Percentiles rank a stretch among this genome's conserved stretches.
phyloP scores from a whole-genome alignment of 2,113 vertebrate genomes.

The Paracanthobrama guichenoti region DNA sequence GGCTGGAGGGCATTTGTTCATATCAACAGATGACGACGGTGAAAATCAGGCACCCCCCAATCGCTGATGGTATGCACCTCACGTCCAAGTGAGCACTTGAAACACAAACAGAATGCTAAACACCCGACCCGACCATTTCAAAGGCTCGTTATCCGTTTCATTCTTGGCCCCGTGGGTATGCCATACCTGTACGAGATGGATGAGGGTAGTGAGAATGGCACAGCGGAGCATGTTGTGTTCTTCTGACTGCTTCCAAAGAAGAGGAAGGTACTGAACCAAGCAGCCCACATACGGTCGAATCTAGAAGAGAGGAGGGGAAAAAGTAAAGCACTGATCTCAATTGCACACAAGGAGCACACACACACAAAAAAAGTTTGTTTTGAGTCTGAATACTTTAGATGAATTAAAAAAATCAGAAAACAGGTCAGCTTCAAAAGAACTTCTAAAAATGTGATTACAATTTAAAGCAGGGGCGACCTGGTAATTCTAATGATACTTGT shows the following conservation, averaged over 20 bases:
- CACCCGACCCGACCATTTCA: not conserved
- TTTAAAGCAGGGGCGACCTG: no score
- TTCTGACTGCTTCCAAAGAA: conserved; percentile 98
- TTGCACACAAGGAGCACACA: not conserved
- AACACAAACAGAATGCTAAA: conserved; percentile 18
- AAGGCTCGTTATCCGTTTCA: conserved; percentile 3
- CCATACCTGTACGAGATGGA: conserved; percentile 92
- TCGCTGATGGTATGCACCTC: not conserved
- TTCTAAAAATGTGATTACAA: no score
- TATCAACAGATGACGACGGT: not conserved
- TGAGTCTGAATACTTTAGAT: not conserved
- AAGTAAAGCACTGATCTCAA: not conserved
- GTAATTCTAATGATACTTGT: no score
- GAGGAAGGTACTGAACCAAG: conserved; percentile 93
- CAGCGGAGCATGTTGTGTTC: conserved; percentile 98
- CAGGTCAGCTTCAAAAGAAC: not conserved
- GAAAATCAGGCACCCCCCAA: not conserved
- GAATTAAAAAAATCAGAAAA: not conserved
- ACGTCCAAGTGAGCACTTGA: conserved; percentile 11
- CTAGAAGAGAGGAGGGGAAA: conserved; percentile 63
- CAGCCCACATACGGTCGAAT: conserved; percentile 91
- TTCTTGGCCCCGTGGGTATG: not conserved
- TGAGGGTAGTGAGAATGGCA: conserved; percentile 93
- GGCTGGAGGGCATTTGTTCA: conserved; percentile 18
- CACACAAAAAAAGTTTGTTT: not conserved